Percentiles rank a stretch among this genome's conserved stretches.
phyloP scores from a whole-genome alignment of 2,113 vertebrate species.

The Cnemophilus loriae region DNA sequence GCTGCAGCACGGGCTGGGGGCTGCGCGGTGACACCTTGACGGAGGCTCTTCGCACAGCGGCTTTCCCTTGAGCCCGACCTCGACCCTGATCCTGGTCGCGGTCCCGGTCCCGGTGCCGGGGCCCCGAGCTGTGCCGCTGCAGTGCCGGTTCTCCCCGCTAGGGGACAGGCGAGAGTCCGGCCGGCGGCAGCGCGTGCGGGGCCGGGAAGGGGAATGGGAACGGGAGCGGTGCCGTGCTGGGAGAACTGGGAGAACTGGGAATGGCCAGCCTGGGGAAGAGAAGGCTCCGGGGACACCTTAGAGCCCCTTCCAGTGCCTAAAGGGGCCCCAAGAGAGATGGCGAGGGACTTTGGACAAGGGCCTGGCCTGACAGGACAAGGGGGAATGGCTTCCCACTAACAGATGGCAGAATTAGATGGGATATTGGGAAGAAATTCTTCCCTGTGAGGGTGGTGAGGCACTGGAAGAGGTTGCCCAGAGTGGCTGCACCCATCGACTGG shows the following conservation, averaged over 20 bases:
- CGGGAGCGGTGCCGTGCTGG: background rate
- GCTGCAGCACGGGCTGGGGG: background rate
- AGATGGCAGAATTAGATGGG: background rate
- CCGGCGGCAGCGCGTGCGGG: background rate
- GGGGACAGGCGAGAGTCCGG: background rate
- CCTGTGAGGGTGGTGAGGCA: background rate
- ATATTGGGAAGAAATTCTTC: background rate
- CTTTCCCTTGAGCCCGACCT: background rate
- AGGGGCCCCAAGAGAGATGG: background rate
- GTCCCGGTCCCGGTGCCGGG: background rate
- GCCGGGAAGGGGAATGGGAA: background rate
- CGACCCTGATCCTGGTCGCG: too few species aligned
- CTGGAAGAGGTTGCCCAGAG: background rate
- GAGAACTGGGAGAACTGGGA: background rate
- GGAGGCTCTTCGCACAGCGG: background rate
- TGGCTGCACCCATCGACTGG: background rate
- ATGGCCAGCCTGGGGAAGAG: background rate
- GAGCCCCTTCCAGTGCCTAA: background rate
- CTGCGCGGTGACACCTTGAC: background rate
- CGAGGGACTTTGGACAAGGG: background rate
- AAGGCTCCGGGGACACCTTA: fast-evolving
- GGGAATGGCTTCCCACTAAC: background rate
- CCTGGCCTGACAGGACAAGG: background rate
- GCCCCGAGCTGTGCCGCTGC: background rate
- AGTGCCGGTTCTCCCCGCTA: background rate